These are phyloP conservation scores for Rhinoptilus africanus DNA, from an alignment of 2,113 vertebrate species.

Conservation along the genomic window DNA sequence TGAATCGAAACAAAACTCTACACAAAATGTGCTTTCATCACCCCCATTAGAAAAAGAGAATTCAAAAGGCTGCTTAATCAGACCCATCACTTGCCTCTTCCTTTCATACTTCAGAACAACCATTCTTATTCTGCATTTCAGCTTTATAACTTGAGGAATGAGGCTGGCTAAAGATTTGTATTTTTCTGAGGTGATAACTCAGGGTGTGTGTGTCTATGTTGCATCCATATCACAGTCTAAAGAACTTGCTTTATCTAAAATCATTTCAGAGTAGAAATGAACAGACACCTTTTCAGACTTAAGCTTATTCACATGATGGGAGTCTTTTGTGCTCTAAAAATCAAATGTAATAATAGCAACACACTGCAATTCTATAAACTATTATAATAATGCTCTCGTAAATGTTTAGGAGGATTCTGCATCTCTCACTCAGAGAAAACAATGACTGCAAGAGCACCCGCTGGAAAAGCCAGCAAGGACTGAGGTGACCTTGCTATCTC, in stretches of 20 bases:
- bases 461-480: background rate
- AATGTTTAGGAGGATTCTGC: background rate
- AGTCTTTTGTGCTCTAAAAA: constrained; percentile 27
- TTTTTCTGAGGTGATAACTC: constrained; percentile 31
- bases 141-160: background rate
- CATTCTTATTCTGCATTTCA: background rate
- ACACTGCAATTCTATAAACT: background rate
- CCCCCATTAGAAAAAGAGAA: constrained; percentile 51
- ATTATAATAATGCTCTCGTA: background rate
- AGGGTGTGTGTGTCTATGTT: background rate
- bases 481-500: background rate
- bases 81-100: constrained; percentile 25
- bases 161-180: background rate
- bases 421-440: background rate
- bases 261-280: background rate
- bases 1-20: constrained; percentile 66
- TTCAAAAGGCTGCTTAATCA: constrained; percentile 64
- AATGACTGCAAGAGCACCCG: background rate
- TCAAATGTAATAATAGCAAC: background rate
- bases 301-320: background rate
- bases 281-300: background rate
- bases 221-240: background rate
- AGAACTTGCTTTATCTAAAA: constrained; percentile 18
- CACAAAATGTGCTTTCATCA: constrained; percentile 60
- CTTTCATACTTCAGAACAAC: constrained; percentile 25